Evolutionary conservation across 37 sponge, comb jelly and placozoan genomes (phyloP).

Genomic region (Corticium candelabrum): DNA sequence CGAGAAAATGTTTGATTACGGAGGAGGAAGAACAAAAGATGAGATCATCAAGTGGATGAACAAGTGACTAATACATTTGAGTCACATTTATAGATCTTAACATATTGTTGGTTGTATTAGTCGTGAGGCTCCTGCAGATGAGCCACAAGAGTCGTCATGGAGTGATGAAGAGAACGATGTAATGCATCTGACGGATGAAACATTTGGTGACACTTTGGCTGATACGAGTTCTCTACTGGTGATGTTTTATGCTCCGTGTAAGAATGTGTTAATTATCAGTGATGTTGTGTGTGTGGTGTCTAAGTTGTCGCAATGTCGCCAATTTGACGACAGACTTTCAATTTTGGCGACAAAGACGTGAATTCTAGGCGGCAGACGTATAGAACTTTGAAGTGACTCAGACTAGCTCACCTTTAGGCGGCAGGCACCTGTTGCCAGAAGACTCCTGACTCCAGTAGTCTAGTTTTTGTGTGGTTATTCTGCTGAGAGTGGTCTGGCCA

Average conservation of each 20-base stretch:
- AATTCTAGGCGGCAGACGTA: no score
- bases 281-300: not conserved
- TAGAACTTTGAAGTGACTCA: no score
- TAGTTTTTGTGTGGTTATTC: no score
- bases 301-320: not conserved
- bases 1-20: constrained; percentile 32
- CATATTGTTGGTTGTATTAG: no score
- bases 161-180: constrained; percentile 59
- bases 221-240: constrained; percentile 75
- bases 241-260: constrained; percentile 87
- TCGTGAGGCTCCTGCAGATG: constrained; percentile 58
- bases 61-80: constrained; percentile 23
- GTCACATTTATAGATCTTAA: no score
- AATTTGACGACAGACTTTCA: not conserved
- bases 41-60: constrained; percentile 67
- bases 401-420: no score
- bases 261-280: no score
- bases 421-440: no score
- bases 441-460: no score
- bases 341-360: no score
- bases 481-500: no score
- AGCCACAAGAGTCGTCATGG: constrained; percentile 26
- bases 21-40: constrained; percentile 46
- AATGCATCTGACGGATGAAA: constrained; percentile 63
- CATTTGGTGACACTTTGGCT: constrained; percentile 48